Evolutionary conservation across 37 sponge, comb jelly and placozoan species (phyloP).

Genomic region (Mnemiopsis leidyi): DNA sequence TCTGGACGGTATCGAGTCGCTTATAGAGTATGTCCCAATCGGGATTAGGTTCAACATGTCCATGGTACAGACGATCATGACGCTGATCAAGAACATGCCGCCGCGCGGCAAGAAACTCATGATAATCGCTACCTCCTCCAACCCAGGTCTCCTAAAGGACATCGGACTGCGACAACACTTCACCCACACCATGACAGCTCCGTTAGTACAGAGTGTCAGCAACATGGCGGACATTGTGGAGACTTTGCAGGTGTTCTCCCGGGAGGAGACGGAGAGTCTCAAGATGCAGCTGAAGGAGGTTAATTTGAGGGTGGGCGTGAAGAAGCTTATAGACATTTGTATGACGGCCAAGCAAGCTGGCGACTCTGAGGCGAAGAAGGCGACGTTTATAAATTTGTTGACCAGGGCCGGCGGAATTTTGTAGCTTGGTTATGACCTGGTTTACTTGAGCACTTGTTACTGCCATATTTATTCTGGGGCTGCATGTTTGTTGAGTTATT

Average conservation of each 20-base stretch:
- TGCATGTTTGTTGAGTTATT: too few relatives aligned
- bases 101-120: constrained; percentile 61
- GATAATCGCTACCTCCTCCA: constrained; percentile 53
- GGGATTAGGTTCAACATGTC: constrained; percentile 64
- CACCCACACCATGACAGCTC: constrained; percentile 43
- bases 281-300: neutral
- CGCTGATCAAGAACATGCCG: constrained; percentile 49
- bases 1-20: constrained; percentile 92
- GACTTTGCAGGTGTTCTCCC: neutral
- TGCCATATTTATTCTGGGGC: too few relatives aligned
- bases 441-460: too few relatives aligned
- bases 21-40: constrained; percentile 71
- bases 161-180: constrained; percentile 38
- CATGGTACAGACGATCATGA: constrained; percentile 54
- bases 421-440: too few relatives aligned
- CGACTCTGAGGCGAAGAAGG: neutral
- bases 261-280: constrained; percentile 17
- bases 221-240: constrained; percentile 1
- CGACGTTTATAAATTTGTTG: neutral
- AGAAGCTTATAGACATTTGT: constrained; percentile 28
- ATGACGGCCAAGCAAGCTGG: constrained; percentile 56
- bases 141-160: constrained; percentile 25
- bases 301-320: neutral
- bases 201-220: neutral
- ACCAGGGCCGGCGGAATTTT: constrained; percentile 13